These are phyloP conservation scores for Gymnogyps californianus DNA, from an alignment of 2,113 vertebrate species.

Conservation along the genomic window DNA sequence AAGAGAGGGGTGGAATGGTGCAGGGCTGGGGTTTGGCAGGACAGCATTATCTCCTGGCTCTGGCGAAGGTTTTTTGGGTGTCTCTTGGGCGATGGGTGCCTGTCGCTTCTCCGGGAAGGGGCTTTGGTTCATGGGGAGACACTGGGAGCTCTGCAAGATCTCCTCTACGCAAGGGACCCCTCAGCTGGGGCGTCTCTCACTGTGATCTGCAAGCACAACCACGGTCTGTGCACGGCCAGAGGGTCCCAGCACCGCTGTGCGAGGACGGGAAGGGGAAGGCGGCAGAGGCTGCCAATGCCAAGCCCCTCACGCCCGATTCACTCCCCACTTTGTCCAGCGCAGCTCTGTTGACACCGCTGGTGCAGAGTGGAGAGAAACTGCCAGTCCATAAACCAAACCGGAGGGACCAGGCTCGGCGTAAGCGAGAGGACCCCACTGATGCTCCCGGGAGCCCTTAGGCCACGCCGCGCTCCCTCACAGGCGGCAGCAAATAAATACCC, in stretches of 20 bases:
- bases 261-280: not conserved
- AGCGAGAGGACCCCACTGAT: rapidly evolving
- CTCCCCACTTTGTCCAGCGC: rapidly evolving
- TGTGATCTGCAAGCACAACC: rapidly evolving
- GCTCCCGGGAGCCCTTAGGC: not conserved
- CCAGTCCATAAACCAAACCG: rapidly evolving
- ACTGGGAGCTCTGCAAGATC: not conserved
- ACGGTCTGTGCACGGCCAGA: rapidly evolving
- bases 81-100: not conserved
- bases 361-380: not conserved
- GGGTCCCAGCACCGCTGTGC: rapidly evolving
- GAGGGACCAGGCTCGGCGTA: rapidly evolving
- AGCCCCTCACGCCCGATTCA: rapidly evolving
- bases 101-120: not conserved
- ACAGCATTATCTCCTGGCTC: not conserved
- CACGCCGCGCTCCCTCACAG: rapidly evolving
- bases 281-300: rapidly evolving
- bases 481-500: not conserved
- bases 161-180: rapidly evolving
- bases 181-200: not conserved
- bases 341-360: not conserved
- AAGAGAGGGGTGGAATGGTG: rapidly evolving
- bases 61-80: not conserved
- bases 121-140: not conserved
- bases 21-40: not conserved